Base-by-base conservation (phyloP, 2,797 vertebrate genomes). In the Monodelphis domestica region DNA sequence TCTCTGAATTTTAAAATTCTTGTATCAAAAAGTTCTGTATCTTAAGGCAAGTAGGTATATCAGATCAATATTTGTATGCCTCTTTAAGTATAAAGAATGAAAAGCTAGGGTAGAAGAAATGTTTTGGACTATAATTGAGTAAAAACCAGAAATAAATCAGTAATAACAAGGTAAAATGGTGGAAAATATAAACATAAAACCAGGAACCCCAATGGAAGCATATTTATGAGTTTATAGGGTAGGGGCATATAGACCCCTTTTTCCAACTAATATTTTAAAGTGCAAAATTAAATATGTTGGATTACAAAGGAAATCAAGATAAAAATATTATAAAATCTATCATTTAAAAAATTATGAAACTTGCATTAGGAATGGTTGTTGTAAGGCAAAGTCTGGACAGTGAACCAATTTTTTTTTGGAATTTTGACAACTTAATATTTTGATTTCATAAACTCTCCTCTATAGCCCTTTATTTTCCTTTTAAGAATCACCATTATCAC, bases 1-100 rank as follows among this genome's bases (percentile, higher is more conserved):
- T 87, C 54, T 1, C 90, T 53, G 94, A 51, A 91, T 91, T 90
- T 90, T 57, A 29, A 78, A 59, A 95, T 89, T 78, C 88, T 26
- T 30, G 9, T 29, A 91, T 89, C 54, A 70, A 95, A 89, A 78
- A 21, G 29, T 30, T 24, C 51, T 91, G 89, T n/a, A n/a, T n/a
- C n/a, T n/a, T n/a, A n/a, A n/a, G n/a, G n/a, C n/a, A n/a, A n/a
- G n/a, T n/a, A n/a, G n/a, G n/a, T n/a, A n/a, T 5, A 9, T 70
- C 90, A 93, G 84, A 93, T 92, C 92, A 94, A 9, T 0, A 55
- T 70, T 38, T 33, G 9, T n/a, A n/a, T 63, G 59, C 59, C 33
- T 63, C 14, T n/a, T 63, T 63, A 78, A 78, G 14, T 9, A 78
- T 78, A 78, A 38, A 78, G n/a, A 78, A 78, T 78, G 63, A 17